Percentiles rank a stretch among this genome's conserved stretches.
Conservation (phyloP, 2,888 invertebrate species). For the Spatulosminthurus flaviceps region DNA sequence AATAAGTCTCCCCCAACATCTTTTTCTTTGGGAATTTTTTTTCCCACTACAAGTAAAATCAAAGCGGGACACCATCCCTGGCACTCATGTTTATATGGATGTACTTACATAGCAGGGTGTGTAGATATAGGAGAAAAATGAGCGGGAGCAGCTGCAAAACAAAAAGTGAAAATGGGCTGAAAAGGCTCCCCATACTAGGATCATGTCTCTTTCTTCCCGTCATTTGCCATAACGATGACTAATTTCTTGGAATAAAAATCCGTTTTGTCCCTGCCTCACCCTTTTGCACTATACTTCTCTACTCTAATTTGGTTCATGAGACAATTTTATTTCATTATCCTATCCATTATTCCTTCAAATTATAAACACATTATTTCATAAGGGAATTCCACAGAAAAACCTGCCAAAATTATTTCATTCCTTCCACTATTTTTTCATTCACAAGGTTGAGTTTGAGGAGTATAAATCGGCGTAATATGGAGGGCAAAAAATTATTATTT, state of each 20-base stretch:
- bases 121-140: conserved; percentile 55
- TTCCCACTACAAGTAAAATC: conserved; percentile 21
- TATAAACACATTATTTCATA: too few relatives aligned
- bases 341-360: too few relatives aligned
- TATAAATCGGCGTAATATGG: too few relatives aligned
- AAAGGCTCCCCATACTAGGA: conserved; percentile 30
- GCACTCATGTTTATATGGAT: background rate
- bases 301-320: too few relatives aligned
- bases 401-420: too few relatives aligned
- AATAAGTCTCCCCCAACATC: conserved; percentile 33
- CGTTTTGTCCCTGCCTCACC: conserved; percentile 21
- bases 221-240: conserved; percentile 58
- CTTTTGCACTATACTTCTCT: background rate
- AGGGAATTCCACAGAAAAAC: too few relatives aligned
- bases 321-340: too few relatives aligned
- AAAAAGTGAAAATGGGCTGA: conserved; percentile 61
- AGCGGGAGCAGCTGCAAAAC: conserved; percentile 63
- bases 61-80: conserved; percentile 19
- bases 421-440: too few relatives aligned
- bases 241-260: conserved; percentile 57
- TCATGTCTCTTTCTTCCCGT: conserved; percentile 37
- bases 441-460: too few relatives aligned
- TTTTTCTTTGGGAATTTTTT: conserved; percentile 19
- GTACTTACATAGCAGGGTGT: background rate
- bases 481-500: too few relatives aligned